Evolutionary conservation across 2,888 invertebrate species (phyloP), one percentile per base, ranked within the genome.

Genomic region (Synanthedon tipuliformis): DNA sequence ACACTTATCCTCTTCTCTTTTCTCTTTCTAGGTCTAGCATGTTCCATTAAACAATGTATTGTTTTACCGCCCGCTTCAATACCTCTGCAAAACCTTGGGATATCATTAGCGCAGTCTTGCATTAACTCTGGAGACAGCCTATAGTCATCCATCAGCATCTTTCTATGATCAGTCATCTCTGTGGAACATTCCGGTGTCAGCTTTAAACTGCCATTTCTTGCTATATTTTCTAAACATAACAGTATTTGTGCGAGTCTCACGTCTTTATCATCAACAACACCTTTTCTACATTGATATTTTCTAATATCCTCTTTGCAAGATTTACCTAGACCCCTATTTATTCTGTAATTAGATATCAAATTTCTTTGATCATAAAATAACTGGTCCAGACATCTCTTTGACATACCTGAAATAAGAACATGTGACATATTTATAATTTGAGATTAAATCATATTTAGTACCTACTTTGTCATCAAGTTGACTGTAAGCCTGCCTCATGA

Each of bases 21-120:
- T 64, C 88, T 86, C 65, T 89, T 88, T 60, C 90, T 88, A 1
- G 90, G 89, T 63, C 93, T 90, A 1, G 95, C 94, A 76, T 95
- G 93, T 48, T 94, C 94, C 95, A 99, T 95, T 49, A 99, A 85
- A 73, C 99, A 99, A 74, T 99, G 98, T 61, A 99, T 93, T 0
- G 98, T 98, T 71, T 93, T 93, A 0, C 95, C 96, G 3, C 95
- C 95, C 53, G 91, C 89, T 73, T 94, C 94, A 58, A 93, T 86
- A 15, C 91, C 91, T 60, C 90, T 89, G 76, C 97, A 97, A 62
- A 92, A 92, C 53, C 87, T 89, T 15, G 89, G 85, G 61, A 98
- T 97, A 71, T 98, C 98, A 63, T 90, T 90, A 16, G 94, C 92
- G 84, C 99, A 99, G 52, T 92, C 90, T 62, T 92, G 91, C 57